phyloP scores from a whole-genome alignment of 2,888 invertebrate species.

The Meganola albula region DNA sequence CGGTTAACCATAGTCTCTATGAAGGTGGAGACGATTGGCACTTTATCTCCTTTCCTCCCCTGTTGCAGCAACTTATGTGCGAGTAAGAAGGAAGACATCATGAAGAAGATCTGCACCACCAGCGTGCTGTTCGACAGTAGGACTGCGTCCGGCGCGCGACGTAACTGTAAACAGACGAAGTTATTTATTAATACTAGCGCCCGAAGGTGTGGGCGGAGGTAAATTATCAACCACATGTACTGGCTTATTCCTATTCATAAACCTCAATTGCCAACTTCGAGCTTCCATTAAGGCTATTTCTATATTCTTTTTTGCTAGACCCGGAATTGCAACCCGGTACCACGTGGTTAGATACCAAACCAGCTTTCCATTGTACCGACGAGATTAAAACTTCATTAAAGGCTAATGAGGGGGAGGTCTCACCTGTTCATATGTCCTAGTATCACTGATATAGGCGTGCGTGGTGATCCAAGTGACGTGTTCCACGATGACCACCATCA shows the following conservation, averaged over 20 bases:
- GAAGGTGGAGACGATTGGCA: slow-evolving; percentile 45
- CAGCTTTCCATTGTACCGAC: too few species aligned
- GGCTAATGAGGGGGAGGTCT: background rate
- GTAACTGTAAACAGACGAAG: too few species aligned
- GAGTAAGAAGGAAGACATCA: slow-evolving; percentile 66
- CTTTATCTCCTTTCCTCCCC: slow-evolving; percentile 29
- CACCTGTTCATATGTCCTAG: slow-evolving; percentile 52
- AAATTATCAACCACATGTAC: too few species aligned
- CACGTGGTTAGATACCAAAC: too few species aligned
- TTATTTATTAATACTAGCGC: too few species aligned
- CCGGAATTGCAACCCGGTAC: too few species aligned
- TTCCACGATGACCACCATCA: slow-evolving; percentile 65
- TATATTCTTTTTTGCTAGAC: too few species aligned
- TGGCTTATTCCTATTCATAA: too few species aligned
- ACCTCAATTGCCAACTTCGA: too few species aligned
- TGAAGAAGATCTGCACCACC: slow-evolving; percentile 69
- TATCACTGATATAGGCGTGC: slow-evolving; percentile 51
- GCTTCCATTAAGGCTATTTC: too few species aligned
- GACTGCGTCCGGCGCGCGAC: slow-evolving; percentile 48
- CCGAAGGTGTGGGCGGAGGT: too few species aligned
- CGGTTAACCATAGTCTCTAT: slow-evolving; percentile 56
- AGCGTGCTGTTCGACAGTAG: slow-evolving; percentile 66
- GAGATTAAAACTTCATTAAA: too few species aligned
- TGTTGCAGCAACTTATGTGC: slow-evolving; percentile 61
- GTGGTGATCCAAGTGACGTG: slow-evolving; percentile 67